Evolutionary conservation across 2,113 vertebrate species (phyloP), one percentile per base, ranked within the genome.

Genomic region (Tetrao urogallus): DNA sequence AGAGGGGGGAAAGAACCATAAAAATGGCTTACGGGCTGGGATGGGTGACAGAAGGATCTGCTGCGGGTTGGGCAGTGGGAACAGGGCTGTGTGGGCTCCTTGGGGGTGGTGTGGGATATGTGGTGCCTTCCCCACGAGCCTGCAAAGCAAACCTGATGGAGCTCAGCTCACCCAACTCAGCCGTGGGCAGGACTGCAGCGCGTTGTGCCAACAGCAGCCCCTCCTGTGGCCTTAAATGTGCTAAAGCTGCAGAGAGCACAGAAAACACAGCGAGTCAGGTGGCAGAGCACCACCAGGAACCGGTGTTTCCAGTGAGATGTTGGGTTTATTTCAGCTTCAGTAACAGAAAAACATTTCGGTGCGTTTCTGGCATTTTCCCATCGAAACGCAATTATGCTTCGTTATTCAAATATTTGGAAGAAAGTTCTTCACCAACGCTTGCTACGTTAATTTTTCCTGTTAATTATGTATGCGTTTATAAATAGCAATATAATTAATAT

Each of bases 391-490:
- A 92, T 96, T 95, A 89, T 67, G 78, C 89, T 89, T 94, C 78
- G 16, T 86, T 96, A 92, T 92, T 97, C 95, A 97, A 96, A 97
- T 96, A 90, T 96, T 95, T 96, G 93, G 91, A 89, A 86, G 92
- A 81, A 90, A 75, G 72, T 90, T 85, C 93, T 94, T 95, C 85
- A 89, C 94, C 36, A 10, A 30, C 77, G 69, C 89, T 86, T 77
- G 86, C 96, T 86, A 88, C 88, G 86, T 94, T 96, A 97, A 95
- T 97, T 96, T 96, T 95, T 86, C 89, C 72, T 80, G 86, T 96
- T 95, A 96, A 95, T 97, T 95, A 96, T 96, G 96, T 89, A 96
- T 96, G 48, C 66, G 74, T 94, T 96, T 97, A 97, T 97, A 97
- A 96, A 97, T 97, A 97, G 97, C 88, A 74, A 72, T 76, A 45